A percentile compares a stretch with the other conserved stretches of the same genome.
These are phyloP conservation scores for Synanthedon myopaeformis DNA, from an alignment of 2,888 invertebrate genomes.

Conservation along the genomic window DNA sequence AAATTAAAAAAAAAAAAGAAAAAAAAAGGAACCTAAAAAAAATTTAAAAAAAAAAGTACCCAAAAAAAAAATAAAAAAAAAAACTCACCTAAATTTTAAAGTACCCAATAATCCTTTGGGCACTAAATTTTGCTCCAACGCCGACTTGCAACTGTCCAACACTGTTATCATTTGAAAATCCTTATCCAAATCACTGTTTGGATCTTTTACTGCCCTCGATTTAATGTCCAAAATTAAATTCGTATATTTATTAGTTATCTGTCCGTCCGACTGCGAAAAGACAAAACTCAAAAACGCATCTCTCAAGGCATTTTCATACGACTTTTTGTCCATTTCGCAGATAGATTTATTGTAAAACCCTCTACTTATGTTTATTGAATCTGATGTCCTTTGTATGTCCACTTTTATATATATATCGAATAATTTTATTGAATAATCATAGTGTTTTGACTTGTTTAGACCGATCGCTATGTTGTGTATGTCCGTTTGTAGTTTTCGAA, in stretches of 20 bases:
- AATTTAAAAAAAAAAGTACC: background rate
- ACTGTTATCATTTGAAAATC: conserved; percentile 30
- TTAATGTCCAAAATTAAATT: conserved; percentile 53
- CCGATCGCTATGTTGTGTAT: conserved; percentile 47
- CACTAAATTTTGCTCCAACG: conserved; percentile 16
- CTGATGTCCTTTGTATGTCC: conserved; percentile 27
- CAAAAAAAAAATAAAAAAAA: background rate
- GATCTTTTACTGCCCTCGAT: conserved; percentile 32
- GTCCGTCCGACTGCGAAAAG: conserved; percentile 28
- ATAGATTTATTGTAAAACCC: conserved; percentile 55
- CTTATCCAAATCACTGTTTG: conserved; percentile 11
- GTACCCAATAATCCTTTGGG: conserved; percentile 26
- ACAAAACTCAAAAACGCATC: conserved; percentile 44
- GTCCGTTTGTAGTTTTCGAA: conserved; percentile 42
- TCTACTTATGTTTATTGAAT: conserved; percentile 39
- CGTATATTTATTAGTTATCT: conserved; percentile 41
- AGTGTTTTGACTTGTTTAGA: conserved; percentile 33
- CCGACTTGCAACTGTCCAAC: conserved; percentile 25
- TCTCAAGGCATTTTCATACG: conserved; percentile 30
- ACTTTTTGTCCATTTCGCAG: conserved; percentile 40
- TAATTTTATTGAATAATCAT: conserved; percentile 37
- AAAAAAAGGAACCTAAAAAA: background rate
- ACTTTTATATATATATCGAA: conserved; percentile 41
- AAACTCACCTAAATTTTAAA: conserved; percentile 34
- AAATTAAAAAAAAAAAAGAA: too few species aligned